Conservation (phyloP, 2,888 invertebrate genomes). For the Ophraella communa region DNA sequence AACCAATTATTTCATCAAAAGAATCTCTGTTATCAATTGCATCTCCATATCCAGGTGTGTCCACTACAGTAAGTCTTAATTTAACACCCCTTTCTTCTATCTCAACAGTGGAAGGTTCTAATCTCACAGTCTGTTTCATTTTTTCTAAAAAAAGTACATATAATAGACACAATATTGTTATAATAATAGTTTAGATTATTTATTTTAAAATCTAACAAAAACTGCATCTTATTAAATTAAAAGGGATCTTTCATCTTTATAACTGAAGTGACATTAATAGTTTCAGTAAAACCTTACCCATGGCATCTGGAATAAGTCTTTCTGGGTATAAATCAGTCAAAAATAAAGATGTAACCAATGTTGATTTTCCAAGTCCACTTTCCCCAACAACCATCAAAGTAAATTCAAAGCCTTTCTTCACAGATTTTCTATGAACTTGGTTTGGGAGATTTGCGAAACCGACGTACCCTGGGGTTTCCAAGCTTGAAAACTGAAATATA, state of each 20-base stretch:
- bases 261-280: neutral
- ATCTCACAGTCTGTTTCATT: conserved; percentile 88
- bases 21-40: conserved; percentile 94
- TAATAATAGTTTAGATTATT: neutral
- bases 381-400: conserved; percentile 91
- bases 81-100: conserved; percentile 96
- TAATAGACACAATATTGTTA: no score
- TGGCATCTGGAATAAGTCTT: conserved; percentile 84
- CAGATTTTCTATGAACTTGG: conserved; percentile 96
- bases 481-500: conserved; percentile 80
- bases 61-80: conserved; percentile 89
- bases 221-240: neutral
- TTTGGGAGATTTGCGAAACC: conserved; percentile 96
- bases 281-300: conserved; percentile 66
- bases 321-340: conserved; percentile 95
- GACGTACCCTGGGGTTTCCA: conserved; percentile 88
- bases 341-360: conserved; percentile 93
- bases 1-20: conserved; percentile 92
- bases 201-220: neutral
- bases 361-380: conserved; percentile 93
- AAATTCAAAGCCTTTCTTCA: conserved; percentile 97
- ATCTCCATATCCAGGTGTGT: conserved; percentile 96
- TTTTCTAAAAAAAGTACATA: conserved; percentile 68
- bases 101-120: conserved; percentile 95
- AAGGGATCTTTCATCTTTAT: no score